Evolutionary conservation across 2,113 vertebrate species (phyloP), one percentile per base, ranked within the genome.

Genomic region (Pteruthius melanotis): DNA sequence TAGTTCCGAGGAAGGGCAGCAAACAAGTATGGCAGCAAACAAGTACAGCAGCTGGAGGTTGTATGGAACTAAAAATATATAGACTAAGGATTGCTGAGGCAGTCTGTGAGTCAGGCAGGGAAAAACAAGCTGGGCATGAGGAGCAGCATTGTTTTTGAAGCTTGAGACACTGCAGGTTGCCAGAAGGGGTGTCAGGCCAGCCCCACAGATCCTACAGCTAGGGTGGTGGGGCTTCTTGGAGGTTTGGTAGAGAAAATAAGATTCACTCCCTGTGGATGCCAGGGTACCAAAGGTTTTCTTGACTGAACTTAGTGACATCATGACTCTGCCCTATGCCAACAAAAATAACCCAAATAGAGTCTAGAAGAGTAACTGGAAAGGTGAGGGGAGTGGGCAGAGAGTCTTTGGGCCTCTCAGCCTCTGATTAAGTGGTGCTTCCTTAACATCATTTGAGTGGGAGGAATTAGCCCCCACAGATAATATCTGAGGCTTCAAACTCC

Each of bases 201-300:
- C 5, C 16, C 17, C 2, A 4, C 35, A 75, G 27, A 66, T 7
- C 21, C 16, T 6, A 1, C 1, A 5, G 23, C 22, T 2, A 2
- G 3, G 10, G 13, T 81, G 6, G 1, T 40, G 27, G 30, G 24
- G 13, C 30, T 50, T 65, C 79, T 37, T 16, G 42, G 45, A 56
- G 17, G 8, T 35, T 68, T 85, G 13, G 10, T 12, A 30, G 16
- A 10, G 57, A 65, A 82, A 64, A 66, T 10, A 44, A 66, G 75
- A 22, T 11, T 79, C 52, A n/a, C 12, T 35, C 27, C 15, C 23
- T 47, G 13, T 63, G 37, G 14, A 49, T 57, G 68, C 22, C 40
- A 33, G 49, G 16, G 27, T 60, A 33, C 28, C 26, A 44, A 75
- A 83, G 60, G 13, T 23, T 89, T 18, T 75, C 11, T 56, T 71